Percentiles rank a stretch among this genome's conserved stretches.
Evolutionary conservation across 1,140 invertebrate genomes (phyloP).

Genomic region (Drosophila simulans): DNA sequence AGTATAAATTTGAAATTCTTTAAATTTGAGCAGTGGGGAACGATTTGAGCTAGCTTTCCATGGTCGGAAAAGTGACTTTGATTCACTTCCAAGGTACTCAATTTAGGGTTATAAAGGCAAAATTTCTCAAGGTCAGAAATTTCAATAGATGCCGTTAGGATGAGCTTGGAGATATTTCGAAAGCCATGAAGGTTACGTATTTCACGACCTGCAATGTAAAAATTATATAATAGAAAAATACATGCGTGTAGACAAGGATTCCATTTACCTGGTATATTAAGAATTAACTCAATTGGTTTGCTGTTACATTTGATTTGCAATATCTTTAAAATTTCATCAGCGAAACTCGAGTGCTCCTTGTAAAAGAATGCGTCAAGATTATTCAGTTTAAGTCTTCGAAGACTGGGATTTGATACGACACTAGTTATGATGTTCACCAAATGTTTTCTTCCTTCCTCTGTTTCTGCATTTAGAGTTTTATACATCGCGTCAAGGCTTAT

Average conservation of each 20-base stretch:
- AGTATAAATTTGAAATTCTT: conserved; percentile 21
- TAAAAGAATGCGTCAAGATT: too few species aligned
- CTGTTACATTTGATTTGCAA: too few species aligned
- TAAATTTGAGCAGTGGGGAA: conserved; percentile 18
- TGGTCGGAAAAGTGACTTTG: background rate
- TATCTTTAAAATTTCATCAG: too few species aligned
- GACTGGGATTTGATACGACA: too few species aligned
- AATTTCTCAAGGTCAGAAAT: conserved; percentile 21
- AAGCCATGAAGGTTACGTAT: background rate
- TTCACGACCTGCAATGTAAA: conserved; percentile 1
- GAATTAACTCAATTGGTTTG: background rate
- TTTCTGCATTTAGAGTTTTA: too few species aligned
- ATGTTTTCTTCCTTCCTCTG: too few species aligned
- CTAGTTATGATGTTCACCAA: too few species aligned
- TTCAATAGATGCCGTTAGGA: conserved; percentile 5
- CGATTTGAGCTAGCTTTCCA: conserved; percentile 16
- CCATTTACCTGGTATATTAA: conserved; percentile 15
- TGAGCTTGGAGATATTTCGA: conserved; percentile 12
- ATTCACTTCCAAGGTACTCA: conserved; percentile 19
- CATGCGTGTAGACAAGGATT: too few species aligned
- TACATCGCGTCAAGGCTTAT: too few species aligned
- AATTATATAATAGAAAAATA: background rate
- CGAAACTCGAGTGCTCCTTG: too few species aligned
- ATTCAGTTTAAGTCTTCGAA: too few species aligned
- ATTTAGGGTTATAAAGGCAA: conserved; percentile 1